Percentiles rank a stretch among this genome's conserved stretches.
These are phyloP conservation scores for Takifugu bimaculatus DNA, from an alignment of 2,113 vertebrate species.

Conservation along the genomic window DNA sequence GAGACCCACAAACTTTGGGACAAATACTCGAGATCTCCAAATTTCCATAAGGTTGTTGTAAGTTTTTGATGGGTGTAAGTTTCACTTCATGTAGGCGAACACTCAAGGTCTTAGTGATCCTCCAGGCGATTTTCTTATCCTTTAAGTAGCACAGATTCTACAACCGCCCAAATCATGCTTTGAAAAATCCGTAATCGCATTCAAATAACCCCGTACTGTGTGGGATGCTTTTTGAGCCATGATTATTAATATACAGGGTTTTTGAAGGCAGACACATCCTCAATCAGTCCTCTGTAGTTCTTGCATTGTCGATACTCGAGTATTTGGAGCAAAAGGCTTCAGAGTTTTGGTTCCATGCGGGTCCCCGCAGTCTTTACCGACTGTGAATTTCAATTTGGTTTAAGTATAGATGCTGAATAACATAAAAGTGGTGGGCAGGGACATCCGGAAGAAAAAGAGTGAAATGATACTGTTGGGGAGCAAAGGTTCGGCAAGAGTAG, in stretches of 20 bases:
- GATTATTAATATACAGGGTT: slow-evolving; percentile 18
- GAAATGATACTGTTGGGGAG: slow-evolving; percentile 68
- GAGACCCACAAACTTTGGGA: too few relatives aligned
- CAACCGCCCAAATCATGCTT: slow-evolving; percentile 40
- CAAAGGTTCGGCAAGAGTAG: slow-evolving; percentile 51
- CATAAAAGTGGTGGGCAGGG: slow-evolving; percentile 68
- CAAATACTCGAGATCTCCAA: too few relatives aligned
- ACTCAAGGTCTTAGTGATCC: slow-evolving; percentile 34
- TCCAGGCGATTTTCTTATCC: slow-evolving; percentile 55
- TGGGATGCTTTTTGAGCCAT: slow-evolving; percentile 40
- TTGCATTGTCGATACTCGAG: too few relatives aligned
- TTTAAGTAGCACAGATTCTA: slow-evolving; percentile 59
- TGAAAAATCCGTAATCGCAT: slow-evolving; percentile 51
- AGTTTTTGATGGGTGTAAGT: slow-evolving; percentile 13
- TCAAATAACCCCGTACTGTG: slow-evolving; percentile 29
- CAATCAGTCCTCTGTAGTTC: too few relatives aligned
- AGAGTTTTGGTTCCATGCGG: slow-evolving; percentile 4
- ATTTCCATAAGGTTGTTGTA: slow-evolving; percentile 1
- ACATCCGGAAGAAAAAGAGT: slow-evolving; percentile 58
- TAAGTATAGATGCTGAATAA: slow-evolving; percentile 67
- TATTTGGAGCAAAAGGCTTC: slow-evolving; percentile 2
- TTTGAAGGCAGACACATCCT: background rate
- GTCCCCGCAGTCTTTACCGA: slow-evolving; percentile 17
- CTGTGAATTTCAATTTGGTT: slow-evolving; percentile 48
- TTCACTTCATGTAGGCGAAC: slow-evolving; percentile 44